Evolutionary conservation across 2,113 vertebrate species (phyloP), one percentile per base, ranked within the genome.

Genomic region (Tamias sibiricus): DNA sequence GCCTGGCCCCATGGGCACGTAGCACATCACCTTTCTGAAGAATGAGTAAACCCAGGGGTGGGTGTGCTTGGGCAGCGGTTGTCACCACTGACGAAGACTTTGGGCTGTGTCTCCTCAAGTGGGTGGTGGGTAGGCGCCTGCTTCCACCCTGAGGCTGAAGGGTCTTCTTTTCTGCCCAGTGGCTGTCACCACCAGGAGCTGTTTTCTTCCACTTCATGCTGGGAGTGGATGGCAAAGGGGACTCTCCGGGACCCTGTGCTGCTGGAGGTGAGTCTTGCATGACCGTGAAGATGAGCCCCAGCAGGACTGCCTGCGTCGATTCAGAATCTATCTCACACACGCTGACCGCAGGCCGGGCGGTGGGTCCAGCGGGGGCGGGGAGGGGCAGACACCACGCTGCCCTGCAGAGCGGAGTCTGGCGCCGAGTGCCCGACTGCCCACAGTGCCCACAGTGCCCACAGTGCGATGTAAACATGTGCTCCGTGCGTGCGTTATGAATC

Each of bases 291-390:
- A 44, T 19, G 66, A 22, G 13, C 37, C 14, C 22, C 28, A 20
- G 3, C 0, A 5, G 13, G 57, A 14, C 3, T 8, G 4, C 19
- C 10, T 17, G 22, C n/a, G 2, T 49, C 24, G 44, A 84, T 75
- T 52, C 57, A 32, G 57, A 75, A 84, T 35, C 16, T 14, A 2
- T 37, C n/a, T 28, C 8, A 2, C 49, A 62, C 59, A 1, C 7
- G 8, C 44, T 19, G 10, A 22, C 13, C 40, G 19, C 20, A 26
- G 4, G 71, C 57, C 42, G 5, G 35, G 42, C 11, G 14, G 17
- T 1, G 4, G 19, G 0, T 5, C 44, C 57, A n/a, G 44, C 12
- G n/a, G 47, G 3, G 59, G 20, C 17, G 59, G n/a, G 14, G 62
- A n/a, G 35, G 20, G n/a, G 0, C 72, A n/a, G 81, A 35, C 10